phyloP scores from a whole-genome alignment of 1,140 invertebrate genomes.

The Cotesia typhae region DNA sequence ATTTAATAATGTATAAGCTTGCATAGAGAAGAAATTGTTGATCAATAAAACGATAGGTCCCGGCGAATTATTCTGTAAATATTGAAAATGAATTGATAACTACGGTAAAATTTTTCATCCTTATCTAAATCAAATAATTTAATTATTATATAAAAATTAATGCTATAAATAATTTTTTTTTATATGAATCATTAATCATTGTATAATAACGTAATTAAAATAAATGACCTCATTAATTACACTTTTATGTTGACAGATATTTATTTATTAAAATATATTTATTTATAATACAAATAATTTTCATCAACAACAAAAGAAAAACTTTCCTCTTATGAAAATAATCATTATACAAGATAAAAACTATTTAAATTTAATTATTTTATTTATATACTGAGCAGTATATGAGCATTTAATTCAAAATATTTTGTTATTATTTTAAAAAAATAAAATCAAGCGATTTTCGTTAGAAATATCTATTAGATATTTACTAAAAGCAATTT shows the following conservation, averaged over 20 bases:
- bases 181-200: conserved; percentile 22
- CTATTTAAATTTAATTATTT: background rate
- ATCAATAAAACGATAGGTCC: no score
- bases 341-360: no score
- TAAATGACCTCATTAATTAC: conserved; percentile 22
- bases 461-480: no score
- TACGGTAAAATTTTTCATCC: background rate
- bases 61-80: background rate
- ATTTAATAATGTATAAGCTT: no score
- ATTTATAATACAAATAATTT: background rate
- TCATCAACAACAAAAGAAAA: background rate
- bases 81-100: background rate
- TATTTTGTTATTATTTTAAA: no score
- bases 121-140: background rate
- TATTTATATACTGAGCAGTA: conserved; percentile 13
- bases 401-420: conserved; percentile 7
- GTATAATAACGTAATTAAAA: conserved; percentile 23
- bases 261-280: background rate
- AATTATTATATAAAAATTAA: background rate
- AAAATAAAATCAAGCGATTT: no score
- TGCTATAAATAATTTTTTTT: conserved; percentile 1
- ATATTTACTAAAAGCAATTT: background rate
- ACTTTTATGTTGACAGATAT: background rate
- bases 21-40: no score
- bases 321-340: conserved; percentile 26